Percentiles rank a stretch among this genome's conserved stretches.
These are phyloP conservation scores for Tamias sibiricus DNA, from an alignment of 2,113 vertebrate species.

Conservation along the genomic window DNA sequence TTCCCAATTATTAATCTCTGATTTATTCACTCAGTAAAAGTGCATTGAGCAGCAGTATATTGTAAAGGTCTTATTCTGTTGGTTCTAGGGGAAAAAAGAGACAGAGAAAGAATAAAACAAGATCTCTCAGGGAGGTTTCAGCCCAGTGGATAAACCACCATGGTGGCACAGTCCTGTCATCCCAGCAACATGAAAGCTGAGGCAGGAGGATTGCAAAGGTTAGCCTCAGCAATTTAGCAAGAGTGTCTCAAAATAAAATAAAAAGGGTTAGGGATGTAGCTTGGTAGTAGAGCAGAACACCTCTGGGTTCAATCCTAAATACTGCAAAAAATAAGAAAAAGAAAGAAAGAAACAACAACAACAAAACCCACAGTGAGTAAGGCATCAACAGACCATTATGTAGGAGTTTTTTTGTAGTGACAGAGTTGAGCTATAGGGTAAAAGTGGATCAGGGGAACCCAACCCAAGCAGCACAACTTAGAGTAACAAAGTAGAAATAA, in stretches of 20 bases:
- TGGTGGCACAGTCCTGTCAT: no score
- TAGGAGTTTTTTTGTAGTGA: neutral
- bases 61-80: neutral
- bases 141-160: neutral
- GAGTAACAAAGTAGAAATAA: neutral
- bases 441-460: neutral
- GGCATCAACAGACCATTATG: neutral
- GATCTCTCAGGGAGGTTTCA: neutral
- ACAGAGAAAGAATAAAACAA: neutral
- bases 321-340: no score
- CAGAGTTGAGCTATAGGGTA: neutral
- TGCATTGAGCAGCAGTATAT: constrained; percentile 6
- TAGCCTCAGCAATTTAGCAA: no score
- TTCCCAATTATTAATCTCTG: constrained; percentile 18
- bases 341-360: no score
- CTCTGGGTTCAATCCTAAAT: no score
- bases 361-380: neutral
- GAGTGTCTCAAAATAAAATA: no score
- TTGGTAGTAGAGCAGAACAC: no score
- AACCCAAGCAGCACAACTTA: neutral
- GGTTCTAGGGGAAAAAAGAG: neutral
- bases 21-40: constrained; percentile 30
- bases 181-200: no score
- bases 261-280: no score
- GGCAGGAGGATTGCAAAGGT: no score